These are phyloP conservation scores for Olivierus martensii DNA, from an alignment of 1,140 invertebrate genomes.

Conservation along the genomic window DNA sequence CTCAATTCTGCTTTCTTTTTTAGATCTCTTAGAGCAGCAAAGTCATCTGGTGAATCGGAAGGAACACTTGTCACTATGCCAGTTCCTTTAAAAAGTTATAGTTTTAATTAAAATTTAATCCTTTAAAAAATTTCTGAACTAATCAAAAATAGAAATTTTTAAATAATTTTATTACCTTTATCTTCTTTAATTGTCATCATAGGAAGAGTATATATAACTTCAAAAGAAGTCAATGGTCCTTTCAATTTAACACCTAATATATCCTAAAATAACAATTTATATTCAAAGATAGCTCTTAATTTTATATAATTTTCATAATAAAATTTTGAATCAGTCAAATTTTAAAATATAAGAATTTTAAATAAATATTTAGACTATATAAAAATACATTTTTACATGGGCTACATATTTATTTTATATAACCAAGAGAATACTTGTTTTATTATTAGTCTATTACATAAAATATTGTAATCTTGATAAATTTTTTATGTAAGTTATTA, in stretches of 20 bases:
- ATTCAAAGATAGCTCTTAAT: constrained; percentile 12
- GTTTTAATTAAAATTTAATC: background rate
- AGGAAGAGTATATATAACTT: constrained; percentile 81
- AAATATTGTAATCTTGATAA: too few species aligned
- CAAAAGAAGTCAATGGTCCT: constrained; percentile 67
- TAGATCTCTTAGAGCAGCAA: constrained; percentile 83
- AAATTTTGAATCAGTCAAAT: background rate
- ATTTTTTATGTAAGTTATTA: too few species aligned
- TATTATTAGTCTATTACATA: too few species aligned
- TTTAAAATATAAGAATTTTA: background rate
- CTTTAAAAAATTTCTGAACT: too few species aligned
- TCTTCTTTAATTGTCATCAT: constrained; percentile 98
- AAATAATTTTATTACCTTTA: constrained; percentile 46
- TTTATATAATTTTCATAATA: background rate
- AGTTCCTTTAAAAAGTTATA: constrained; percentile 44
- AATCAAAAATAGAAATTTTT: too few species aligned
- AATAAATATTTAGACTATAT: background rate
- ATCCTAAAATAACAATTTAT: constrained; percentile 33
- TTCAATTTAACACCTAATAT: constrained; percentile 61
- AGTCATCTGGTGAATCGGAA: constrained; percentile 98
- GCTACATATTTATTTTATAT: too few species aligned
- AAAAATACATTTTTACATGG: background rate
- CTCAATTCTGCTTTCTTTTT: constrained; percentile 88
- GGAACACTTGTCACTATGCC: constrained; percentile 97
- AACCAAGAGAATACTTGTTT: too few species aligned